Evolutionary conservation across 2,797 vertebrate species (phyloP), one percentile per base, ranked within the genome.

Genomic region (Halcyon leucocephala): DNA sequence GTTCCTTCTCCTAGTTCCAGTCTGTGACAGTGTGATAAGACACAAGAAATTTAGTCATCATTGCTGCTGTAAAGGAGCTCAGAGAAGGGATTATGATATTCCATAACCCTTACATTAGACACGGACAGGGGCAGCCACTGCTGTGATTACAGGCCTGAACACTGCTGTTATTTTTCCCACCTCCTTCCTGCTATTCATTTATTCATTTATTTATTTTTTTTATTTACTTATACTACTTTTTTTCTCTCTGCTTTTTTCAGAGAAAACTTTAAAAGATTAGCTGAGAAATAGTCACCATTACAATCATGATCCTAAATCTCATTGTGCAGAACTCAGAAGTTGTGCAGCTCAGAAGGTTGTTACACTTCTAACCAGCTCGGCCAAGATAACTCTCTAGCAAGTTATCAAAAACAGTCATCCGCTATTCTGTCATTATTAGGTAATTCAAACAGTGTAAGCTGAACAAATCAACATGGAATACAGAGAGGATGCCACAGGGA

Each of bases 31-130:
- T 99, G 99, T 98, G 99, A 99, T 99, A 99, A 99, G 99, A 99
- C 99, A 99, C 98, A 99, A 98, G 98, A 99, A 99, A 99, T 99
- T 98, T 99, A 99, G 99, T 99, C 99, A 99, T 99, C 99, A 99
- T 98, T 98, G 99, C 98, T 97, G 82, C 97, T 97, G 98, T 95
- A 97, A 99, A 99, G 98, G 97, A 98, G 98, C 98, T 99, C 98
- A 99, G 98, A 97, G 98, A 98, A 98, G 98, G 99, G 99, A 99
- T 99, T 99, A 99, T 98, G 99, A 98, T 99, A 98, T 99, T 99
- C 98, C 98, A 98, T 98, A 99, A 99, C 99, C 99, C 99, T 99
- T 98, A 98, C 98, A 99, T 99, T 99, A 99, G 98, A 99, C 99
- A 99, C 97, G 98, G 99, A 99, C 98, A 98, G 98, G 98, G 98